A percentile compares a stretch with the other conserved stretches of the same genome.
phyloP scores from a whole-genome alignment of 2,797 vertebrate genomes.

The Bufotes viridis region DNA sequence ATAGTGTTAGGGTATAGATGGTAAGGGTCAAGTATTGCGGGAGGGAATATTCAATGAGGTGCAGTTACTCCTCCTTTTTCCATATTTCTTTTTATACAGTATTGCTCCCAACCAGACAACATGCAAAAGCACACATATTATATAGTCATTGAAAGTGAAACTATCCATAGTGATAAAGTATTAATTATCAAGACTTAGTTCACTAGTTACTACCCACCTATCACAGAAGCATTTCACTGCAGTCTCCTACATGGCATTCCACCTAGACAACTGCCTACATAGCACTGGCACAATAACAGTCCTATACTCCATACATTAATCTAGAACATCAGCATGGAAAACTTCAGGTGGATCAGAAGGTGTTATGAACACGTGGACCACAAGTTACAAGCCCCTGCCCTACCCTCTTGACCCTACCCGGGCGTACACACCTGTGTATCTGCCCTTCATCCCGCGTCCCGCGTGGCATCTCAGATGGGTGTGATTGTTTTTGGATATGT shows the following conservation, averaged over 20 bases:
- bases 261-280: not conserved
- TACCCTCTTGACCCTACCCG: constrained; percentile 26
- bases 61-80: not conserved
- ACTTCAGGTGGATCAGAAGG: not conserved
- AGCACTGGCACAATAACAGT: not conserved
- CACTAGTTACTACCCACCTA: not conserved
- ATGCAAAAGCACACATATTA: not conserved
- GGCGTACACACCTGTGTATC: constrained; percentile 71
- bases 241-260: not conserved
- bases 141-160: not conserved
- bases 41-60: not conserved
- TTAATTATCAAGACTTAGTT: too few species aligned
- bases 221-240: too few species aligned
- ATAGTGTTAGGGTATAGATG: not conserved
- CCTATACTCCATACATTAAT: not conserved
- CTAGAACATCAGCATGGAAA: not conserved
- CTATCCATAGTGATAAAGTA: not conserved
- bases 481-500: not conserved
- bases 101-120: too few species aligned
- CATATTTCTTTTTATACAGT: not conserved
- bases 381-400: not conserved
- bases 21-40: not conserved
- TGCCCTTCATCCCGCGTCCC: constrained; percentile 73
- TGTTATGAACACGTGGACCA: constrained; percentile 12
- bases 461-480: constrained; percentile 30